Evolutionary conservation across 1,140 invertebrate genomes (phyloP).

Genomic region (Nebria ingens): DNA sequence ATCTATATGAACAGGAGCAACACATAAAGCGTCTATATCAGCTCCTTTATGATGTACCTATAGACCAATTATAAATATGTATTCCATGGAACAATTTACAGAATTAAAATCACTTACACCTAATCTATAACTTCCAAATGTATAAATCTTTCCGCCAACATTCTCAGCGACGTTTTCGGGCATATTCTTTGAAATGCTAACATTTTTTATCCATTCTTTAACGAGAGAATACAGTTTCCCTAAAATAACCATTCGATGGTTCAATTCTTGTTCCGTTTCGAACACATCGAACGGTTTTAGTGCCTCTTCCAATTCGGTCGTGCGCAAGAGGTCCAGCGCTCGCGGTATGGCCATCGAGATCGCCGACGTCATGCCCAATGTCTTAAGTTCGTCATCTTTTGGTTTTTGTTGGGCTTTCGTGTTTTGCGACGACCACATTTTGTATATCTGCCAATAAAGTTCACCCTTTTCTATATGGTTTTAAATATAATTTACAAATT

Average conservation of each 20-base stretch:
- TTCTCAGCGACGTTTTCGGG: slow-evolving; percentile 72
- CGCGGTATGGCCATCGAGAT: slow-evolving; percentile 84
- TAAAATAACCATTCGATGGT: slow-evolving; percentile 75
- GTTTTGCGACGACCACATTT: slow-evolving; percentile 31
- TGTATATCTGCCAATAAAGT: slow-evolving; percentile 12
- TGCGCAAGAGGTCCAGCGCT: slow-evolving; percentile 69
- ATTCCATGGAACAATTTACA: no score
- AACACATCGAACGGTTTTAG: slow-evolving; percentile 84
- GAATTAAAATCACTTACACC: slow-evolving; percentile 43
- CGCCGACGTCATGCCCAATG: slow-evolving; percentile 85
- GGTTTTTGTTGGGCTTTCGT: slow-evolving; percentile 10
- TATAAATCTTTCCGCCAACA: slow-evolving; percentile 96
- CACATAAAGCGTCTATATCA: slow-evolving; percentile 98
- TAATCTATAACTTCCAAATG: slow-evolving; percentile 91
- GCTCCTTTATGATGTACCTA: slow-evolving; percentile 95
- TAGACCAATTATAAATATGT: slow-evolving; percentile 26
- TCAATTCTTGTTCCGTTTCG: slow-evolving; percentile 82
- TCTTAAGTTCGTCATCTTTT: slow-evolving; percentile 34
- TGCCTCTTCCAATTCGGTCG: slow-evolving; percentile 71
- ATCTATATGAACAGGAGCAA: slow-evolving; percentile 91
- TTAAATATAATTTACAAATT: no score
- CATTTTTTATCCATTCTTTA: slow-evolving; percentile 84
- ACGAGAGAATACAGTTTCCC: slow-evolving; percentile 82
- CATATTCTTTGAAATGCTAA: slow-evolving; percentile 82
- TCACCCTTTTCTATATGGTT: no score